phyloP scores from a whole-genome alignment of 1,140 invertebrate species.

The Venustaconcha ellipsiformis region DNA sequence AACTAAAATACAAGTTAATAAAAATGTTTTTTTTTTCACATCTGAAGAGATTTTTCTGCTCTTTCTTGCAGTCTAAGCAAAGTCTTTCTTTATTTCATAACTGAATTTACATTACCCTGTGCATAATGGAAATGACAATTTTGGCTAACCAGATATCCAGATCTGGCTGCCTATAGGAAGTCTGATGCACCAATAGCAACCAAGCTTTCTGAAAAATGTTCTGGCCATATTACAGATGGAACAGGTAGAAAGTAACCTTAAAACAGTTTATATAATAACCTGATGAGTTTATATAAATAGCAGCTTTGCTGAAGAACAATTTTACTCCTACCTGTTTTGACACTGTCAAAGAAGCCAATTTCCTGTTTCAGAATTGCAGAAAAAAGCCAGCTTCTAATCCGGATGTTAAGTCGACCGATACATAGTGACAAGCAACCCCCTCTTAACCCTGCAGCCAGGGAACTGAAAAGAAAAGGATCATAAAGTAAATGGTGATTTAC shows the following conservation, averaged over 20 bases:
- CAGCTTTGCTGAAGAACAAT: neutral
- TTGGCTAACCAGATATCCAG: too few relatives aligned
- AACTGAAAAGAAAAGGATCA: constrained; percentile 21
- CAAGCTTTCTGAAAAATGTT: neutral
- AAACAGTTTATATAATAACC: neutral
- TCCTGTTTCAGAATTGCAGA: constrained; percentile 47
- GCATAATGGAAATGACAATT: too few relatives aligned
- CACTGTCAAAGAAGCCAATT: constrained; percentile 54
- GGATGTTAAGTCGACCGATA: constrained; percentile 34
- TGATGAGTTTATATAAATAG: neutral
- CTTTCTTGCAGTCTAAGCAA: too few relatives aligned
- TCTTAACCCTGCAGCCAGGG: constrained; percentile 36
- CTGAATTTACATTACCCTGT: too few relatives aligned
- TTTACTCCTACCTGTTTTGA: constrained; percentile 44
- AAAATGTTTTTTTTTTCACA: neutral
- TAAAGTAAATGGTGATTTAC: too few relatives aligned
- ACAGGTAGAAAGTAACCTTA: neutral
- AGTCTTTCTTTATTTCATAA: neutral
- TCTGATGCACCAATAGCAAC: neutral
- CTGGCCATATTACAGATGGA: neutral
- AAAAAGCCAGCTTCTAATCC: constrained; percentile 46
- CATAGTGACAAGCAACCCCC: constrained; percentile 30
- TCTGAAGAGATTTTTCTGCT: neutral
- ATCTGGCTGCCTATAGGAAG: neutral
- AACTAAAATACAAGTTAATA: neutral